Evolutionary conservation across 2,113 vertebrate genomes (phyloP), one percentile per base, ranked within the genome.

Genomic region (Tachysurus fulvidraco): DNA sequence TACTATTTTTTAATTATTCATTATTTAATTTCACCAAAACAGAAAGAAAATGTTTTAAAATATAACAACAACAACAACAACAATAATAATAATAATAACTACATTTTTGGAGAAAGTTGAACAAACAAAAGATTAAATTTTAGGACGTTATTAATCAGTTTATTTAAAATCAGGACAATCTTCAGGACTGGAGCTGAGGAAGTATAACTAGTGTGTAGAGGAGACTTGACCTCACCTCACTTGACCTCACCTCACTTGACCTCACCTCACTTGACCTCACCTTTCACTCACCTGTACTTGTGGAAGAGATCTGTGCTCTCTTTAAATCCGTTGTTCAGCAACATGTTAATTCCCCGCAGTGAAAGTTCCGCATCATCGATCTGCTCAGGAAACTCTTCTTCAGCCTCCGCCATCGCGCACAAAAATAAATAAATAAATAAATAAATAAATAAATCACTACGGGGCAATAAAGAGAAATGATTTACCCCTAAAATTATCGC

Each of bases 281-380:
- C 36, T 36, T 2, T 36, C 25, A 13, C 64, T 93, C 90, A 98
- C 98, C 97, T 96, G 96, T 99, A 97, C 96, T 96, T 96, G 93
- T 93, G 96, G 96, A 99, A 99, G 62, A 99, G 97, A 95, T 98
- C 96, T 93, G 98, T 96, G 78, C 98, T 98, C 87, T 99, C 97
- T 54, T 95, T 96, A 90, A 99, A 99, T 83, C 98, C 98, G 94
- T 99, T 99, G 95, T 99, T 99, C 85, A 99, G 96, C 90, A 99
- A 96, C 98, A 99, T 97, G 91, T 99, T 99, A 88, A 99, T 99
- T 65, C 98, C 98, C 6, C 95, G 96, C 92, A 99, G 95, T 67
- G 98, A 98, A 92, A 99, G 95, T 93, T 98, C 97, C 50, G 97
- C 94, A 92, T 99, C 98, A 92, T 98, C 97, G 77, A 96, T 89